Evolutionary conservation across 2,113 vertebrate species (phyloP).

Genomic region (Thryonomys swinderianus): DNA sequence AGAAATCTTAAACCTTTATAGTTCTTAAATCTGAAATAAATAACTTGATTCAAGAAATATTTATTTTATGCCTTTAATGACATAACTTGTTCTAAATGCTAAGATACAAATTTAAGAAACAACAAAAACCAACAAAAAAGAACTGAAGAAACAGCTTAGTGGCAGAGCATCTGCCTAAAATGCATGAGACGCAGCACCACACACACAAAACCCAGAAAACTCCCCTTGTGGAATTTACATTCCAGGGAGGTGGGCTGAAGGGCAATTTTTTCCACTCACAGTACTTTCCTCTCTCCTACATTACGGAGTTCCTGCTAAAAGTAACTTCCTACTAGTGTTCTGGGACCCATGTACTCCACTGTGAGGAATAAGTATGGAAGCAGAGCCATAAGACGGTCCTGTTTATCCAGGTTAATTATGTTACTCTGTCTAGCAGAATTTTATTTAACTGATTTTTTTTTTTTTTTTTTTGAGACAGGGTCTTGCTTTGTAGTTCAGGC

Average conservation of each 20-base stretch:
- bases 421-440: conserved; percentile 51
- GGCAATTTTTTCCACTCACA: background rate
- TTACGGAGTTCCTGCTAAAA: background rate
- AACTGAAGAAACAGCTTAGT: no score
- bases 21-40: conserved; percentile 37
- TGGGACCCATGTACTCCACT: background rate
- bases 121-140: background rate
- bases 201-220: background rate
- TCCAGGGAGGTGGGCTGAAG: accelerated
- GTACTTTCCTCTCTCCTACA: background rate
- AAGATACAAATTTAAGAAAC: background rate
- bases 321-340: background rate
- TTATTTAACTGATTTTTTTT: conserved; percentile 52
- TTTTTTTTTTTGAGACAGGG: no score
- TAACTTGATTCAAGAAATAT: conserved; percentile 23
- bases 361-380: conserved; percentile 43
- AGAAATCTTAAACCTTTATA: conserved; percentile 34
- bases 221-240: background rate
- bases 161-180: background rate
- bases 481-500: no score
- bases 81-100: background rate
- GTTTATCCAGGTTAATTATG: conserved; percentile 27
- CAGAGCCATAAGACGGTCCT: background rate
- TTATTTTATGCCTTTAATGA: background rate
- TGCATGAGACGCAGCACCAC: background rate